Percentiles rank a stretch among this genome's conserved stretches.
These are phyloP conservation scores for Pachyuromys duprasi DNA, from an alignment of 2,797 vertebrate genomes.

Conservation along the genomic window DNA sequence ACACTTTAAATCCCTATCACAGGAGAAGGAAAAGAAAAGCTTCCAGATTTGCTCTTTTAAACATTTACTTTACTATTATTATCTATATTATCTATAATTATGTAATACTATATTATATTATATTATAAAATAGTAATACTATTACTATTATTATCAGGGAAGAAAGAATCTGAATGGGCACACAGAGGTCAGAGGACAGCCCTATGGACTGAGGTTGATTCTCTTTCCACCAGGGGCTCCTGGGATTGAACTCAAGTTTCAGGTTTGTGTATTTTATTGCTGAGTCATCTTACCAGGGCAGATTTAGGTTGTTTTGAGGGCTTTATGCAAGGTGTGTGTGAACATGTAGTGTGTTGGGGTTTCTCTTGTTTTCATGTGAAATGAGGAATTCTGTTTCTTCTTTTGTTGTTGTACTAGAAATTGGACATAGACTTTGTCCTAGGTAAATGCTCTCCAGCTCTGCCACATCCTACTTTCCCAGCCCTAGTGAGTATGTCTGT, in stretches of 20 bases:
- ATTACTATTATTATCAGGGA: background rate
- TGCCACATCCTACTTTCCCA: background rate
- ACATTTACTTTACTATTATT: no score
- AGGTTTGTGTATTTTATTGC: background rate
- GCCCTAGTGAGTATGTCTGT: no score
- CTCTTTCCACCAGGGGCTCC: background rate
- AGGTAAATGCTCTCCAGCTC: background rate
- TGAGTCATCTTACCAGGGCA: background rate
- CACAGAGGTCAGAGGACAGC: background rate
- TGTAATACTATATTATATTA: no score
- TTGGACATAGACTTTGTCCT: background rate
- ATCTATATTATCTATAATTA: no score
- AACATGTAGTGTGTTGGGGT: background rate
- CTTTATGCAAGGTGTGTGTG: no score
- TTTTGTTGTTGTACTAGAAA: background rate
- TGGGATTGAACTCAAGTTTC: background rate
- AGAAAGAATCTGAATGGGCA: background rate
- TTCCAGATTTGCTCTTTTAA: background rate
- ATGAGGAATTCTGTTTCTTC: background rate
- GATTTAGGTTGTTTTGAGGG: background rate
- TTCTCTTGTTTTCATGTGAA: slow-evolving; percentile 36
- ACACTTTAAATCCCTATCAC: background rate
- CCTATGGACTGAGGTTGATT: background rate
- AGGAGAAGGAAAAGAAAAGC: slow-evolving; percentile 1
- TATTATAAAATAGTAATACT: no score